phyloP scores from a whole-genome alignment of 2,888 invertebrate genomes.

The Bhutanitis thaidina region DNA sequence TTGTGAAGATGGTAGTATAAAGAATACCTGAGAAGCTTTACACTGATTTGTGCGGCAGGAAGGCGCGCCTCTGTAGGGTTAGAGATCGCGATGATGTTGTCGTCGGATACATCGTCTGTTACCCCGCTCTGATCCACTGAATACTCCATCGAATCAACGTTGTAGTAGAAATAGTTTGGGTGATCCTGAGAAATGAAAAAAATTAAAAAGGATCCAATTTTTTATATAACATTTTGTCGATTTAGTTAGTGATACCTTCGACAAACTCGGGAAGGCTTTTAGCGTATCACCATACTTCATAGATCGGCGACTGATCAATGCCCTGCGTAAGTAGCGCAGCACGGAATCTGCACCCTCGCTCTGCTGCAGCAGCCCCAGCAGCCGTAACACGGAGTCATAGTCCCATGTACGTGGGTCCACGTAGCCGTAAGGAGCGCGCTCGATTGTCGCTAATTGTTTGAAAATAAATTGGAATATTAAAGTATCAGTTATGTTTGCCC shows the following conservation, averaged over 20 bases:
- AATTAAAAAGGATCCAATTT: no score
- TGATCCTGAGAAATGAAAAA: constrained; percentile 21
- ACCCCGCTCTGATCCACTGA: constrained; percentile 9
- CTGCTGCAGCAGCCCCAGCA: constrained; percentile 39
- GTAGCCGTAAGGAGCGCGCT: constrained; percentile 38
- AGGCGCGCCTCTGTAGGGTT: constrained; percentile 58
- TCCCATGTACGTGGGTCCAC: constrained; percentile 46
- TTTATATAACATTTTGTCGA: no score
- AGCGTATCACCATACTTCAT: constrained; percentile 32
- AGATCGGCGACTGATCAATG: constrained; percentile 31
- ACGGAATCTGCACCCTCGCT: constrained; percentile 35
- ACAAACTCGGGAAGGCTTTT: constrained; percentile 43
- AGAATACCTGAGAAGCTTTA: constrained; percentile 43
- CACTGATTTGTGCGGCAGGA: constrained; percentile 45
- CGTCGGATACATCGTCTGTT: constrained; percentile 19
- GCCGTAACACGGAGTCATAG: constrained; percentile 39
- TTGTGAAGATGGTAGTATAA: no score
- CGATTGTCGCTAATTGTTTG: constrained; percentile 33
- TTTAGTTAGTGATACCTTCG: constrained; percentile 27
- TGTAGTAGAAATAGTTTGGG: constrained; percentile 40
- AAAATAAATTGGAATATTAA: no score
- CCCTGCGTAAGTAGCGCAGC: constrained; percentile 28
- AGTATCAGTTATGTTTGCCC: no score
- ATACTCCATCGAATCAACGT: constrained; percentile 27
- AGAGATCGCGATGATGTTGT: constrained; percentile 37